phyloP scores from a whole-genome alignment of 2,888 invertebrate species.

The Argyra leucocephala region DNA sequence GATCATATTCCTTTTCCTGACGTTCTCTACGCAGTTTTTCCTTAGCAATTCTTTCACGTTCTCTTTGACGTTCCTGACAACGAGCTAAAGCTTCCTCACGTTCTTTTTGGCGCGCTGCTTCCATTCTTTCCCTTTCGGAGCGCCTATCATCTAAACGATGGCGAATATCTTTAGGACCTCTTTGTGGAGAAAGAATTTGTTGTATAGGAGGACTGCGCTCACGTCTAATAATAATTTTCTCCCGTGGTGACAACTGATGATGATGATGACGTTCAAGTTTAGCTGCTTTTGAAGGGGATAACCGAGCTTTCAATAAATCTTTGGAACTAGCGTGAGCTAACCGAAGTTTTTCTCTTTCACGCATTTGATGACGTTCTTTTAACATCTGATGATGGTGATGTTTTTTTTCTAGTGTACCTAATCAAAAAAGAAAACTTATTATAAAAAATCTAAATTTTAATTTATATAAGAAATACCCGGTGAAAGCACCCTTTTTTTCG shows the following conservation, averaged over 20 bases:
- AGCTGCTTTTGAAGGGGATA: slow-evolving; percentile 47
- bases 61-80: slow-evolving; percentile 54
- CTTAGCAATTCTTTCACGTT: slow-evolving; percentile 44
- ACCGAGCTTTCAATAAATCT: slow-evolving; percentile 47
- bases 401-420: slow-evolving; percentile 28
- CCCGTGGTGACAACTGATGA: slow-evolving; percentile 39
- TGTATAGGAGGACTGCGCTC: slow-evolving; percentile 34
- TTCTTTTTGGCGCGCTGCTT: slow-evolving; percentile 53
- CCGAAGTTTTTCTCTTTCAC: slow-evolving; percentile 46
- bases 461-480: slow-evolving; percentile 19
- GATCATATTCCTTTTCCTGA: slow-evolving; percentile 42
- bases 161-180: slow-evolving; percentile 38
- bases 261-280: slow-evolving; percentile 21
- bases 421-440: background rate
- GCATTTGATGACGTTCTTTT: slow-evolving; percentile 32
- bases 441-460: background rate
- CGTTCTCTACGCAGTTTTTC: slow-evolving; percentile 45
- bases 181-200: slow-evolving; percentile 27
- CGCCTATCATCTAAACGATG: slow-evolving; percentile 46
- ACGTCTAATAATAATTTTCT: slow-evolving; percentile 40
- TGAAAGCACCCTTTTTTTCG: slow-evolving; percentile 34
- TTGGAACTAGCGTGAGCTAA: background rate
- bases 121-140: slow-evolving; percentile 47
- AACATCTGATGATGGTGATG: slow-evolving; percentile 36
- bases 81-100: slow-evolving; percentile 57